Base-by-base conservation (phyloP, 2,888 invertebrate species). In the Trachelus tabidus region DNA sequence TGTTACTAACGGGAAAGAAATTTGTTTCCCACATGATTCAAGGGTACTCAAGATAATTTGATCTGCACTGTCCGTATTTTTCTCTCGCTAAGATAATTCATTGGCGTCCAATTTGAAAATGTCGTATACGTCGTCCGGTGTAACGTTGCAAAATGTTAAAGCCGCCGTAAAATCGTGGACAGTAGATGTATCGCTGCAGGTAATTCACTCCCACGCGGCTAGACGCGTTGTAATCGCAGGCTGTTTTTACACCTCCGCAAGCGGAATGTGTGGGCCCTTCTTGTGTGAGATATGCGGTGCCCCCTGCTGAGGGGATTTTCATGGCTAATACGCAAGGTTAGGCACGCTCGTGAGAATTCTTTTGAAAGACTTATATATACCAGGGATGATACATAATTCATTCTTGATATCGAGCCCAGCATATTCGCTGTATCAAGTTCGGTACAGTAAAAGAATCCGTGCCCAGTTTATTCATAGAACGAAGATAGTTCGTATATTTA, bases 141-240 rank as follows among this genome's bases (percentile, higher is more conserved):
- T 69, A 69, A 69, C 40, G 34, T 40, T 56, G 73, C 34, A 73
- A 34, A 34, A 40, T 73, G 74, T 33, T 33, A 34, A 79, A 78
- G 79, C 76, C 77, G 80, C 77, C 83, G 82, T 79, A 86, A 85
- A 85, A 81, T 79, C 79, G 76, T 77, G 75, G 75, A 76, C 80
- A 81, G 83, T 79, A 85, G 85, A 87, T 85, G 88, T 86, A 87
- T 87, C 86, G 83, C 86, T 84, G 87, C 85, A 86, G 83, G 87
- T 88, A 89, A 89, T 89, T 89, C 87, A 87, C 90, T 85, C 90
- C 90, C 85, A 91, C 90, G 88, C 87, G 80, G 74, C 79, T 77
- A 40, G 40, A 75, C 81, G 80, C 79, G 69, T 81, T 74, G 82
- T 81, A 83, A 84, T 88, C 87, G 84, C 83, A 82, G 82, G 83